phyloP scores from a whole-genome alignment of 2,797 vertebrate species.

The Sphenopsis melanotis region DNA sequence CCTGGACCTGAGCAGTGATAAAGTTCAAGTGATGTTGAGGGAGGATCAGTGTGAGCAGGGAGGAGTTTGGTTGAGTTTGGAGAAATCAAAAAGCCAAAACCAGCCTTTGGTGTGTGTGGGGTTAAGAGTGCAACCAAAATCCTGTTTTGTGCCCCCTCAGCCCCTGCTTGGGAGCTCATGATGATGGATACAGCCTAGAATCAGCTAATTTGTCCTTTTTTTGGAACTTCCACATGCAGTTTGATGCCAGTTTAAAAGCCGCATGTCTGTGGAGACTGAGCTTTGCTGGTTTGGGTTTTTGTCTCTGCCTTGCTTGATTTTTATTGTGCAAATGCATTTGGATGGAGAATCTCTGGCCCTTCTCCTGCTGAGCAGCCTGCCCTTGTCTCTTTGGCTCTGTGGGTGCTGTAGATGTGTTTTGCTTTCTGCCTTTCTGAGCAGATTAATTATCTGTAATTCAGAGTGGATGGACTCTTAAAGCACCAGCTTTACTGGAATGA shows the following conservation, averaged over 20 bases:
- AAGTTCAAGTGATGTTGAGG: background rate
- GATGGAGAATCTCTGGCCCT: background rate
- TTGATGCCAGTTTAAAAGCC: background rate
- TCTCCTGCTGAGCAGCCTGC: background rate
- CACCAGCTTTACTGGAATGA: constrained; percentile 14
- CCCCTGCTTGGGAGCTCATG: background rate
- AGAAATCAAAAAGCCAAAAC: background rate
- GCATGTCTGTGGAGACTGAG: background rate
- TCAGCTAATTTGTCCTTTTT: background rate
- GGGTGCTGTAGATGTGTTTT: background rate
- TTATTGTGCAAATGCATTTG: background rate
- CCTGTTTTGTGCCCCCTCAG: background rate
- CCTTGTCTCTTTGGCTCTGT: background rate
- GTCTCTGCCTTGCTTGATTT: background rate
- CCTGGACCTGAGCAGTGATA: background rate
- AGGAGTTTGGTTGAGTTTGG: background rate
- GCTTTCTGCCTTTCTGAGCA: background rate
- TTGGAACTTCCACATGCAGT: background rate
- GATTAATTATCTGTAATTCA: constrained; percentile 47
- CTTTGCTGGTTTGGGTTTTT: background rate
- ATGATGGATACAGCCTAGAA: background rate
- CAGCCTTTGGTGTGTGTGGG: background rate
- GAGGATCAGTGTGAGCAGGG: background rate
- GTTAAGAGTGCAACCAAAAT: background rate
- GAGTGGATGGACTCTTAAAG: constrained; percentile 35